Percentiles rank a stretch among this genome's conserved stretches.
phyloP scores from a whole-genome alignment of 2,113 vertebrate genomes.

The Entosphenus tridentatus region DNA sequence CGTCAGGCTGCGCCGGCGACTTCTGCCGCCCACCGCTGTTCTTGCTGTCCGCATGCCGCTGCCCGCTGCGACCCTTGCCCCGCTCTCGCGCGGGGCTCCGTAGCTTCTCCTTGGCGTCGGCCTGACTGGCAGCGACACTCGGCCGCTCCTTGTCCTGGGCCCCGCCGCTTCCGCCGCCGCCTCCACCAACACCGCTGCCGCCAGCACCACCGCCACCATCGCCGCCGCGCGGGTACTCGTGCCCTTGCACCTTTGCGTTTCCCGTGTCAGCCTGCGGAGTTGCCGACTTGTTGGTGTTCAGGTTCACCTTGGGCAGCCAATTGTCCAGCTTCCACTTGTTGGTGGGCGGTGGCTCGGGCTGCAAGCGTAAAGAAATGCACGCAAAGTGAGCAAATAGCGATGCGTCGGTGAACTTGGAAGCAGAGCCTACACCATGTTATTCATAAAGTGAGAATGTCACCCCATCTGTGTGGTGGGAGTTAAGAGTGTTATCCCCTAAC shows the following conservation, averaged over 20 bases:
- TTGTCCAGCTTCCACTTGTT: slow-evolving; percentile 98
- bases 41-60: slow-evolving; percentile 15
- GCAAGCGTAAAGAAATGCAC: slow-evolving; percentile 11
- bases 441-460: too few species aligned
- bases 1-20: slow-evolving; percentile 70
- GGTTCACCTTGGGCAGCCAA: slow-evolving; percentile 80
- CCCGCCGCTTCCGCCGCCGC: too few species aligned
- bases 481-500: too few species aligned
- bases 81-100: slow-evolving; percentile 1
- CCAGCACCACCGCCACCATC: too few species aligned
- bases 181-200: too few species aligned
- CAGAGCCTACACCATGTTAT: too few species aligned
- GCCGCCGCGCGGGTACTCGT: slow-evolving; percentile 3
- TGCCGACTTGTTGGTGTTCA: slow-evolving; percentile 11
- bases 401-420: too few species aligned
- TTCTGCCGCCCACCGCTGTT: slow-evolving; percentile 57
- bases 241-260: background rate
- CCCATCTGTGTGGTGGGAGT: too few species aligned
- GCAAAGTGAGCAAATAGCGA: too few species aligned
- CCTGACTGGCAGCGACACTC: too few species aligned
- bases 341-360: slow-evolving; percentile 68
- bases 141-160: too few species aligned
- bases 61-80: background rate
- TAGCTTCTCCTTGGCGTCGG: slow-evolving; percentile 1
- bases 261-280: background rate